These are phyloP conservation scores for Microcebus tavaratra DNA, from an alignment of 2,113 vertebrate genomes.

Conservation along the genomic window DNA sequence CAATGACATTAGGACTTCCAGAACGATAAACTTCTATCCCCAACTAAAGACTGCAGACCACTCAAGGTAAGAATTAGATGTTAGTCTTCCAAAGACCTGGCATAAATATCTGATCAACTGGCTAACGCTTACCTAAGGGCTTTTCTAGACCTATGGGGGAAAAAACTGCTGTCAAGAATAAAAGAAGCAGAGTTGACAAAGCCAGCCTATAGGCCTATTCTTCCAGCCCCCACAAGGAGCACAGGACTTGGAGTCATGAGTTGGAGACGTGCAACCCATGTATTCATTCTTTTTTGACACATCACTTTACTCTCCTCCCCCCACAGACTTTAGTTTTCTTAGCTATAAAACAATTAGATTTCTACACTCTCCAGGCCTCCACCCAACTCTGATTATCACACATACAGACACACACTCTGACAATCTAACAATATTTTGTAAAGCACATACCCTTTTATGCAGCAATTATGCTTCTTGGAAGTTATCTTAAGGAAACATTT, in stretches of 20 bases:
- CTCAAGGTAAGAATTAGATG: neutral
- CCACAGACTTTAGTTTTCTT: neutral
- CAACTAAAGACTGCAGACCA: neutral
- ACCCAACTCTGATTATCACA: neutral
- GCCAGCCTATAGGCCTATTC: neutral
- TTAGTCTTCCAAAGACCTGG: neutral
- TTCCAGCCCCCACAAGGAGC: neutral
- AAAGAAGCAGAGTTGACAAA: neutral
- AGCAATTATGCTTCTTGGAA: neutral
- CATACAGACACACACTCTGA: neutral
- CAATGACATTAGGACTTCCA: neutral
- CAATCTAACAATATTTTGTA: neutral
- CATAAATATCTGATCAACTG: neutral
- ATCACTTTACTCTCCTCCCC: neutral
- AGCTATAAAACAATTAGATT: neutral
- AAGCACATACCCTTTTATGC: neutral
- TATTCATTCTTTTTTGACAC: neutral
- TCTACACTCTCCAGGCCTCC: neutral
- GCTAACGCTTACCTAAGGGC: neutral
- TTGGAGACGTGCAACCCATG: neutral
- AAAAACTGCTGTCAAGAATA: neutral
- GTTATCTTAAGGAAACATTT: slow-evolving; percentile 14
- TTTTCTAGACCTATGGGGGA: neutral
- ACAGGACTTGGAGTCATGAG: neutral
- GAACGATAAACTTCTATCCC: neutral